Evolutionary conservation across 2,113 vertebrate genomes (phyloP), one percentile per base, ranked within the genome.

Genomic region (Muntiacus reevesi): DNA sequence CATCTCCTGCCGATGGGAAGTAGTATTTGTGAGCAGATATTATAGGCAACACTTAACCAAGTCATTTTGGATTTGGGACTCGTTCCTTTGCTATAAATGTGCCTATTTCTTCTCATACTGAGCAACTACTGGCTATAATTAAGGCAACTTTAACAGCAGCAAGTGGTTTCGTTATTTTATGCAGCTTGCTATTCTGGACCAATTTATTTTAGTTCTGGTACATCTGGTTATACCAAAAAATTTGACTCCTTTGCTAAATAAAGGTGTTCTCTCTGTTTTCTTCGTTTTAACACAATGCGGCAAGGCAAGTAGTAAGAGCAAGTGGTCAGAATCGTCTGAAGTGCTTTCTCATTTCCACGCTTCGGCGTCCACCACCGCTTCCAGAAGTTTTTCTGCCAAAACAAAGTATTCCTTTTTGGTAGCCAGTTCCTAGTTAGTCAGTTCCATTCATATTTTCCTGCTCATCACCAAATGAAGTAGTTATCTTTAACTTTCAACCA

Each of bases 81-180:
- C 30, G 15, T 76, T 86, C 85, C 76, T 97, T 86, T 93, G 30
- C 13, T 90, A 23, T 88, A 79, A 83, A 89, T 28, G 7, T 52
- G 36, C 71, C 36, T 89, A 1, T 87, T 93, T 83, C 52, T 97
- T 91, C 52, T 97, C 89, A 83, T 27, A 91, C 36, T 30, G 59
- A 93, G 71, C 40, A 47, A n/a, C 47, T 52, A 27, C 14, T 62
- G 60, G 45, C 76, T 98, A 9, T 92, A 95, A 87, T 93, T 97
- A 95, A 90, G 60, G 40, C 55, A 71, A 90, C 28, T 97, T 91
- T 52, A 92, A 89, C 87, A 57, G 83, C 33, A 97, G 47, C 36
- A 45, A 62, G 91, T 91, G 78, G 62, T 97, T 96, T 90, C 95
- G 54, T 91, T 96, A 89, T 78, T 90, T 95, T 97, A 52, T 28